Conservation (phyloP, 2,797 vertebrate genomes). For the Neoniphon sammara region DNA sequence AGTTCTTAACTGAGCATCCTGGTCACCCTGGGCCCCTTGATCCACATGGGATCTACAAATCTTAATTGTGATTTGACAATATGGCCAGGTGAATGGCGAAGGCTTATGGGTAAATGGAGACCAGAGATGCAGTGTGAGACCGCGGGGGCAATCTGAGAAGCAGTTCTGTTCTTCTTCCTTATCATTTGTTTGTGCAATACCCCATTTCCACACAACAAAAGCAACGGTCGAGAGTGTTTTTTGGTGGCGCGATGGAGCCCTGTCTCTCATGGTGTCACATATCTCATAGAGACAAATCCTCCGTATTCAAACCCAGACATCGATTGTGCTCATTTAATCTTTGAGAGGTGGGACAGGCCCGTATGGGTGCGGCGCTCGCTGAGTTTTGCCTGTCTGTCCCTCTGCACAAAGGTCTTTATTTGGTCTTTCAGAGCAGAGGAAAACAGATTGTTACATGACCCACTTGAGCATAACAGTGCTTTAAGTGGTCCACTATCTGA, state of each 20-base stretch:
- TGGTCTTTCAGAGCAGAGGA: conserved; percentile 45
- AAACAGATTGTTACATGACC: conserved; percentile 51
- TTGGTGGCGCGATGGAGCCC: conserved; percentile 12
- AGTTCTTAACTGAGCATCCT: background rate
- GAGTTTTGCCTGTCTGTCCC: conserved; percentile 33
- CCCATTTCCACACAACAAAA: conserved; percentile 43
- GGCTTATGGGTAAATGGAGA: conserved; percentile 4
- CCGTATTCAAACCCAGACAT: conserved; percentile 22
- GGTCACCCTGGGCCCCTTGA: conserved; percentile 18
- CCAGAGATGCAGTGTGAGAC: conserved; percentile 9
- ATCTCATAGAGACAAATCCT: conserved; percentile 42
- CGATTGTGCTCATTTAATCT: conserved; percentile 50
- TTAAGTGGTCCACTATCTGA: conserved; percentile 69
- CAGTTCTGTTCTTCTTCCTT: conserved; percentile 29
- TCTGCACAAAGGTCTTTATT: conserved; percentile 59
- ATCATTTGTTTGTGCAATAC: conserved; percentile 40
- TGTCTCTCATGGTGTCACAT: conserved; percentile 56
- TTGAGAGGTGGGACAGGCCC: conserved; percentile 17
- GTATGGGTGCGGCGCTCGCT: conserved; percentile 14
- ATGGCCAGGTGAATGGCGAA: conserved; percentile 26
- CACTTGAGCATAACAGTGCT: conserved; percentile 45
- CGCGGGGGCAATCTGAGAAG: conserved; percentile 42
- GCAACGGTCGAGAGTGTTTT: conserved; percentile 1
- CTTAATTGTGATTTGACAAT: conserved; percentile 20
- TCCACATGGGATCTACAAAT: conserved; percentile 15